phyloP scores from a whole-genome alignment of 2,113 vertebrate species.

The Ctenodactylus gundi region DNA sequence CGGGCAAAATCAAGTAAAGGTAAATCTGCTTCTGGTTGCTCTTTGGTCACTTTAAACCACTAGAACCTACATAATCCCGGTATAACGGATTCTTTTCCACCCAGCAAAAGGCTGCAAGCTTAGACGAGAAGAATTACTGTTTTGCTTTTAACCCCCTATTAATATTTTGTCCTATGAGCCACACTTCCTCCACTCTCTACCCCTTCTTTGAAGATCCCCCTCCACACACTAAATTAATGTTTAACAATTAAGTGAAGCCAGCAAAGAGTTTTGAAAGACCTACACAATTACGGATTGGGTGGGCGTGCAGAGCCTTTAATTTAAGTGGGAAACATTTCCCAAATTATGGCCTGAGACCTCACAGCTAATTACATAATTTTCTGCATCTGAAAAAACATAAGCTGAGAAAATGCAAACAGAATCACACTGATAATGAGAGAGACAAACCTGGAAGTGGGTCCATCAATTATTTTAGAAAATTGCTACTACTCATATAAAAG shows the following conservation, averaged over 20 bases:
- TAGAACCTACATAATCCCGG: constrained; percentile 95
- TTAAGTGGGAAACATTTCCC: constrained; percentile 92
- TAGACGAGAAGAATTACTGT: constrained; percentile 92
- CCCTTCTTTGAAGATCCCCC: constrained; percentile 84
- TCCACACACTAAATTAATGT: constrained; percentile 88
- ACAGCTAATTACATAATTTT: constrained; percentile 97
- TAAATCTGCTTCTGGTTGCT: constrained; percentile 95
- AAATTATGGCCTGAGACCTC: constrained; percentile 85
- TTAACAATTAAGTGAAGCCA: constrained; percentile 91
- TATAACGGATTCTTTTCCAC: constrained; percentile 92
- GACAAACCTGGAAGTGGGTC: constrained; percentile 76
- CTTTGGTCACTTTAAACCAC: constrained; percentile 97
- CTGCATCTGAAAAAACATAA: constrained; percentile 95
- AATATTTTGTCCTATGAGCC: constrained; percentile 87
- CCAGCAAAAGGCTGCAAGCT: constrained; percentile 90
- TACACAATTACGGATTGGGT: constrained; percentile 89
- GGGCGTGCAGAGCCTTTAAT: constrained; percentile 86
- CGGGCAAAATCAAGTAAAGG: constrained; percentile 93
- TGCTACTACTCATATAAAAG: constrained; percentile 39
- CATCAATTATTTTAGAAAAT: constrained; percentile 76
- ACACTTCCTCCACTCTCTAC: constrained; percentile 77
- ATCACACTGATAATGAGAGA: constrained; percentile 77
- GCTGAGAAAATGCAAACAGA: constrained; percentile 86
- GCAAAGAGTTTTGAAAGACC: constrained; percentile 86
- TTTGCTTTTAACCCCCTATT: constrained; percentile 89